Percentiles rank a stretch among this genome's conserved stretches.
Conservation (phyloP, 2,797 vertebrate species). For the Xenops minutus region DNA sequence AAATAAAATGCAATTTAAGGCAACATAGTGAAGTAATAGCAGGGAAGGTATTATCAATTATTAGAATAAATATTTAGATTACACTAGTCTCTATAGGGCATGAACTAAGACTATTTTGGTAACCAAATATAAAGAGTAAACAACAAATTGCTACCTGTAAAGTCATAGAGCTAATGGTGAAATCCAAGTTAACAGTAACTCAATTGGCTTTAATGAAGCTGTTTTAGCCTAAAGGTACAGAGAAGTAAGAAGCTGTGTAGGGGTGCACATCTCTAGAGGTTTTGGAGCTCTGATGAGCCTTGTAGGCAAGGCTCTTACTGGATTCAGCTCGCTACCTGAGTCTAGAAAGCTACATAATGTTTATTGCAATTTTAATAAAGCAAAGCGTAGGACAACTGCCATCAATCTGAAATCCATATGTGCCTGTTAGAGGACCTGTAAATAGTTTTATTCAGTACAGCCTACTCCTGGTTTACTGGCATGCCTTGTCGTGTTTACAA, state of each 20-base stretch:
- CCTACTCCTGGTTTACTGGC: background rate
- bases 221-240: background rate
- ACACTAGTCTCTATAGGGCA: background rate
- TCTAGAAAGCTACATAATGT: background rate
- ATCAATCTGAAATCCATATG: background rate
- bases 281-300: background rate
- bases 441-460: background rate
- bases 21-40: background rate
- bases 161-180: background rate
- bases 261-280: rapidly evolving
- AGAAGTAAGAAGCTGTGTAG: background rate
- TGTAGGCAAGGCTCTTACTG: background rate
- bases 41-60: background rate
- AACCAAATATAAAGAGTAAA: background rate
- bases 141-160: background rate
- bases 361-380: background rate
- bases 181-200: background rate
- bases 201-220: background rate
- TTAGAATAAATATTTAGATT: background rate
- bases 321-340: background rate
- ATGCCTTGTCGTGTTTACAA: background rate
- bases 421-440: background rate
- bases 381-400: background rate
- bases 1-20: background rate
- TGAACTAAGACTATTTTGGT: background rate